Conservation (phyloP, 1,140 invertebrate genomes). For the Pseudomyrmex sp. region DNA sequence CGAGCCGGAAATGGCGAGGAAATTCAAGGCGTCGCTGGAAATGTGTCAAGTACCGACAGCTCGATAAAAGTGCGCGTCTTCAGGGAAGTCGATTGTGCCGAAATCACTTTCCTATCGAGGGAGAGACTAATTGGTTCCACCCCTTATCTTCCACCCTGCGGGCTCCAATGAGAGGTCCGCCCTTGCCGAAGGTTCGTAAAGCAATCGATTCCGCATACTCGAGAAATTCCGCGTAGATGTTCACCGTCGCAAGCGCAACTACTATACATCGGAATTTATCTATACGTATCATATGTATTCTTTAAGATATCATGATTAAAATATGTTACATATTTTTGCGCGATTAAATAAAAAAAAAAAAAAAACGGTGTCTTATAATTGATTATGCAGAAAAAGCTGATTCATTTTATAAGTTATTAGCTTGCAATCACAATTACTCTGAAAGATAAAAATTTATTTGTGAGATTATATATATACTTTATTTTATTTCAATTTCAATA, state of each 20-base stretch:
- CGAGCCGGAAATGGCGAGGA: constrained; percentile 30
- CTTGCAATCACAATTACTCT: neutral
- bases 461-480: no score
- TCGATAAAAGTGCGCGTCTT: constrained; percentile 68
- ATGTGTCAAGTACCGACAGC: constrained; percentile 71
- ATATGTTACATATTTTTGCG: neutral
- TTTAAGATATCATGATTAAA: neutral
- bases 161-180: constrained; percentile 52
- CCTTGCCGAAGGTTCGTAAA: constrained; percentile 68
- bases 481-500: no score
- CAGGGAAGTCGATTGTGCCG: constrained; percentile 50
- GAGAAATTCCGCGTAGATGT: neutral
- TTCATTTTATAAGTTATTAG: neutral
- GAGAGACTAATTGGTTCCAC: constrained; percentile 69
- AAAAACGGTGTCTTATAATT: neutral
- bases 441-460: no score
- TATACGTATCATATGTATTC: neutral
- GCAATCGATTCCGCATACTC: neutral
- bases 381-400: neutral
- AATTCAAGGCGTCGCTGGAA: constrained; percentile 53
- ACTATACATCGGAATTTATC: neutral
- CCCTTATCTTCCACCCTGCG: neutral
- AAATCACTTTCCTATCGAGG: constrained; percentile 69
- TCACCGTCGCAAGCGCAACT: neutral
- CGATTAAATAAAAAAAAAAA: neutral